Conservation (phyloP, 2,888 invertebrate species). For the Omphaloscelis lunosa region DNA sequence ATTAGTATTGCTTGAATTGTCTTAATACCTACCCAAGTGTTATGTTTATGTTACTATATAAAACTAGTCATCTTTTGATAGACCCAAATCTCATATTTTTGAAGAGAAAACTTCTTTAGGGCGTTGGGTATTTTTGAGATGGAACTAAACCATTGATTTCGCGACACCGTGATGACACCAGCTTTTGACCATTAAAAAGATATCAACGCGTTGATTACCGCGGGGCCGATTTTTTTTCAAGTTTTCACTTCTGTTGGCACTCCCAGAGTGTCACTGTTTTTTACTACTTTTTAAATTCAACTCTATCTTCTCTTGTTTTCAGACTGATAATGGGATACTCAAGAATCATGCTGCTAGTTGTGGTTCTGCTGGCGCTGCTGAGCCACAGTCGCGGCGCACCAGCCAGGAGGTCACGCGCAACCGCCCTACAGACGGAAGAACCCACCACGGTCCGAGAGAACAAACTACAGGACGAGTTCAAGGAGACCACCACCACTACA, state of each 20-base stretch:
- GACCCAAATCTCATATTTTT: no score
- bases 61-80: not conserved
- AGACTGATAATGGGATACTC: constrained; percentile 81
- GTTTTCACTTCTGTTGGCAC: no score
- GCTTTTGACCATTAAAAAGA: no score
- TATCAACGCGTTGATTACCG: no score
- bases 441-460: constrained; percentile 76
- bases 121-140: no score
- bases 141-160: no score
- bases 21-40: no score
- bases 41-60: no score
- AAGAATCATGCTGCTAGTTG: constrained; percentile 73
- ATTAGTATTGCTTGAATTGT: not conserved
- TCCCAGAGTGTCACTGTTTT: no score
- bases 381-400: constrained; percentile 80
- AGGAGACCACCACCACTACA: constrained; percentile 80
- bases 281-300: not conserved
- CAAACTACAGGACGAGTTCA: constrained; percentile 84
- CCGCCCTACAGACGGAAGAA: constrained; percentile 72
- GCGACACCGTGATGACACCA: no score
- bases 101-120: no score
- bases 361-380: constrained; percentile 77
- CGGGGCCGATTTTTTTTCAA: no score
- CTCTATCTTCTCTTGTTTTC: constrained; percentile 71
- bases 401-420: constrained; percentile 82